Percentiles rank a stretch among this genome's conserved stretches.
Conservation (phyloP, 2,113 vertebrate species). For the Hyperopisus bebe region DNA sequence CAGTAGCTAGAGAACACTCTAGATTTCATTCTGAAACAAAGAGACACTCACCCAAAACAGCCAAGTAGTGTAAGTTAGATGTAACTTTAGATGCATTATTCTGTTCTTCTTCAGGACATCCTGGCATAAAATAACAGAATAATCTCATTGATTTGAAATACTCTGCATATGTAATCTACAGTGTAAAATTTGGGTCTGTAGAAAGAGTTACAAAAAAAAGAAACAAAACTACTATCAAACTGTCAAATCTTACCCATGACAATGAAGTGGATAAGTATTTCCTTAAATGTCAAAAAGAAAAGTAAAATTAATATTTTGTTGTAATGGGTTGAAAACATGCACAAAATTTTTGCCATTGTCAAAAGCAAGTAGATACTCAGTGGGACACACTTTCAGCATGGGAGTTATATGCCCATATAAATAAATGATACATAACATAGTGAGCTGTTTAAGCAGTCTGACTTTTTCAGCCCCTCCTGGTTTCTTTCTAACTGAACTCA, state of each 20-base stretch:
- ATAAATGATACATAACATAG: too few species aligned
- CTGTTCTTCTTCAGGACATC: background rate
- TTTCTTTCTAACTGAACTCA: too few species aligned
- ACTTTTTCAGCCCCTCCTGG: too few species aligned
- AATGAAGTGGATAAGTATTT: background rate
- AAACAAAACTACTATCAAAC: background rate
- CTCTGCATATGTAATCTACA: background rate
- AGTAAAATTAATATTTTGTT: too few species aligned
- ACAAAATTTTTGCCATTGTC: too few species aligned
- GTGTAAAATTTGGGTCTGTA: background rate
- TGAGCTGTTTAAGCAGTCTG: too few species aligned
- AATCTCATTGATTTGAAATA: background rate
- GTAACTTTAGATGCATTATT: background rate
- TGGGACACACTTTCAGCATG: too few species aligned
- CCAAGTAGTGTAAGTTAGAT: background rate
- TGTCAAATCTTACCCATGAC: background rate
- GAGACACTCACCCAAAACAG: background rate
- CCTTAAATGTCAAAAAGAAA: too few species aligned
- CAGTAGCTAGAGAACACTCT: too few species aligned
- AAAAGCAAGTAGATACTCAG: too few species aligned
- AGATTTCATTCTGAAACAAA: background rate
- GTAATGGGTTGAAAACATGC: too few species aligned
- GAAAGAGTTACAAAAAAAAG: background rate
- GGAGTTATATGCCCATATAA: too few species aligned
- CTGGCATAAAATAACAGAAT: background rate